Evolutionary conservation across 1,140 invertebrate genomes (phyloP).

Genomic region (Bathynomus jamesi): DNA sequence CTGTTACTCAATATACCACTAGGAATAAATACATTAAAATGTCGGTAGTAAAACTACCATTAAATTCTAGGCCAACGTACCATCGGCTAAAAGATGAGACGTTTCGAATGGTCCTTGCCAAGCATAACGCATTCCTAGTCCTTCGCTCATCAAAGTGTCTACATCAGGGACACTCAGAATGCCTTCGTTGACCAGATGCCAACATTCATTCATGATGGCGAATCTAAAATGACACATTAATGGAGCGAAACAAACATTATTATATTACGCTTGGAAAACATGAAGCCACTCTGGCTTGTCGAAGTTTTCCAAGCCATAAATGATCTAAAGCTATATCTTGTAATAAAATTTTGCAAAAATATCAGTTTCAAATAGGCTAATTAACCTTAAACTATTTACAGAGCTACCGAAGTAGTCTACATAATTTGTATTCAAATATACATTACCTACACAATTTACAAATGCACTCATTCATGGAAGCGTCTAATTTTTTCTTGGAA

Average conservation of each 20-base stretch:
- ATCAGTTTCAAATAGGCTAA: too few relatives aligned
- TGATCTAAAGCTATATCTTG: too few relatives aligned
- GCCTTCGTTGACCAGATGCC: constrained; percentile 74
- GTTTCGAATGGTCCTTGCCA: constrained; percentile 91
- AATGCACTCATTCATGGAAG: background rate
- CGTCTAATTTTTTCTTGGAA: too few relatives aligned
- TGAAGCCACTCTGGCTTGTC: too few relatives aligned
- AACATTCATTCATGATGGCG: constrained; percentile 86
- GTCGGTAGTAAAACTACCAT: background rate
- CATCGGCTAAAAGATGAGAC: constrained; percentile 88
- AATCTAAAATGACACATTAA: constrained; percentile 57
- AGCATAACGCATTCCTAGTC: constrained; percentile 87
- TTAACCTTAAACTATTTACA: too few relatives aligned
- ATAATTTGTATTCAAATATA: too few relatives aligned
- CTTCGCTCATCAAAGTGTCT: constrained; percentile 88
- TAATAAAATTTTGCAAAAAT: too few relatives aligned
- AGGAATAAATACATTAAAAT: background rate
- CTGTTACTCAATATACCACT: background rate
- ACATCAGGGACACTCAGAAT: constrained; percentile 79
- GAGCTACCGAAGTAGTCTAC: too few relatives aligned
- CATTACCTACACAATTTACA: background rate
- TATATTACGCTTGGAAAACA: background rate
- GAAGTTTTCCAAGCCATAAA: too few relatives aligned
- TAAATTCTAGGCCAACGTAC: constrained; percentile 65
- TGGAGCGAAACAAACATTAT: background rate